phyloP scores from a whole-genome alignment of 2,113 vertebrate species.

The Benitochromis conjunctus region DNA sequence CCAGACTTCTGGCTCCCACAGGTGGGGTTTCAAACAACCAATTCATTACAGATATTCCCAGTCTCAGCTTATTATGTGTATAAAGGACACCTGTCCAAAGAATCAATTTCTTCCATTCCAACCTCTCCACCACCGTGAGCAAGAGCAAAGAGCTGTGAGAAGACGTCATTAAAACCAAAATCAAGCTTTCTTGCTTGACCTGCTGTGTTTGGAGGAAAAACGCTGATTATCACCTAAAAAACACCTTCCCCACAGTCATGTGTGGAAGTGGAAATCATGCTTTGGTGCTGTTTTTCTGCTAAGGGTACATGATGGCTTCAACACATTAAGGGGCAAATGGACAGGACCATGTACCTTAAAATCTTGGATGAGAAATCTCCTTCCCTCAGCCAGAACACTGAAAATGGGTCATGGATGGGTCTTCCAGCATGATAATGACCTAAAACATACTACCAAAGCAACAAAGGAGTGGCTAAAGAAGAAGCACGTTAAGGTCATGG shows the following conservation, averaged over 20 bases:
- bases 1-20: background rate
- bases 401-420: background rate
- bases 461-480: background rate
- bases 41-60: fast-evolving
- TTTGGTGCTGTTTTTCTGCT: background rate
- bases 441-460: background rate
- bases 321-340: background rate
- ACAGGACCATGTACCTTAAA: background rate
- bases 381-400: background rate
- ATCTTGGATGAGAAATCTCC: background rate
- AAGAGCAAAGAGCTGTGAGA: background rate
- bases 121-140: background rate
- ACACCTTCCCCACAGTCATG: background rate
- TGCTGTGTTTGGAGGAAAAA: background rate
- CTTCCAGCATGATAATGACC: background rate
- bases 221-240: background rate
- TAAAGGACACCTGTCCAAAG: background rate
- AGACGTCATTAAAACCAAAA: background rate
- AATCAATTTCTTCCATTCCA: background rate
- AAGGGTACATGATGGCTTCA: background rate
- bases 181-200: background rate
- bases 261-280: background rate
- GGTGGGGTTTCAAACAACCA: background rate
- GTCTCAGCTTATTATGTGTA: background rate
- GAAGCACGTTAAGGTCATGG: background rate